Evolutionary conservation across 2,113 vertebrate genomes (phyloP), one percentile per base, ranked within the genome.

Genomic region (Rana temporaria): DNA sequence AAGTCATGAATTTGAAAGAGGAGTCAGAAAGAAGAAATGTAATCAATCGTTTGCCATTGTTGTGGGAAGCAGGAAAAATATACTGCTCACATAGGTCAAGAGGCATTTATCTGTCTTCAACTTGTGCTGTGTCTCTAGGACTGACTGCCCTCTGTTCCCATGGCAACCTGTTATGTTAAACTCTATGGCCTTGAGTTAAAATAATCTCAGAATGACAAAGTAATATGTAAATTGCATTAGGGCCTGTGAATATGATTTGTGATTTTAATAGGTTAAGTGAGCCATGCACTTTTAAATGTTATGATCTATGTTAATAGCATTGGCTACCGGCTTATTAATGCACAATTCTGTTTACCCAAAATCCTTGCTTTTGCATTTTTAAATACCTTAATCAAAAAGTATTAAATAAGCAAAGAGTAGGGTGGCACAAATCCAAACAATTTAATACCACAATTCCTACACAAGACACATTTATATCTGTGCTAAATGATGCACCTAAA

Each of bases 91-190:
- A 48, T 17, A 64, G 73, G 73, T 76, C 73, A 76, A 76, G 73
- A 64, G 59, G 20, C 59, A 52, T 64, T 42, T 11, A 26, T 38
- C 59, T 76, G 22, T 52, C n/a, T 22, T 38, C 34, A 52, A 64
- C 73, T 64, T 38, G 32, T 18, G 20, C 8, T 74, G 32, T 8
- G 12, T 60, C 20, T 18, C 56, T 64, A 16, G 48, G n/a, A 62
- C 59, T 24, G 66, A 69, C 32, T 48, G 66, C 66, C 66, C 59
- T 76, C 34, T 48, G 73, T 76, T 76, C 34, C 73, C 32, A 76
- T 76, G 20, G 73, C 32, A 76, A 76, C 73, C 14, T 26, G 59
- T 62, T 24, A 48, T 38, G 55, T 26, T 63, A 62, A 48, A 64
- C 15, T 24, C 20, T 19, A 1, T 22, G 20, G 73, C 59, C 57